These are phyloP conservation scores for Noctua pronuba DNA, from an alignment of 2,888 invertebrate species.

Conservation along the genomic window DNA sequence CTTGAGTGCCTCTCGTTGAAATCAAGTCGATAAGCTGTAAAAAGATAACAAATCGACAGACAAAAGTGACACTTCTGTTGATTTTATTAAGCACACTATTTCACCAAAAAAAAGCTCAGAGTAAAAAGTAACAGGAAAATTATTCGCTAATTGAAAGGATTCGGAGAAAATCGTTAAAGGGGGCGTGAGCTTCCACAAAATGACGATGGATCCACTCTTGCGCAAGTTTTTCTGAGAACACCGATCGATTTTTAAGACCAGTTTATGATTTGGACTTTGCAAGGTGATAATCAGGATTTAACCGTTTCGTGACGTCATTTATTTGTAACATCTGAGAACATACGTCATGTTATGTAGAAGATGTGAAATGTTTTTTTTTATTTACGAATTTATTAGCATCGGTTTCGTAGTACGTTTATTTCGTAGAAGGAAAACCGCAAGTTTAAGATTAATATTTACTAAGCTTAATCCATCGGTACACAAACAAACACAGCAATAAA, in stretches of 20 bases:
- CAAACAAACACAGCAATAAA: not conserved
- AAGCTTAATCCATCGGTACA: not conserved
- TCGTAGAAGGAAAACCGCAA: slow-evolving; percentile 7
- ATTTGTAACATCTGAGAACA: slow-evolving; percentile 4
- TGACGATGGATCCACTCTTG: slow-evolving; percentile 20
- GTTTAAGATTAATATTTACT: not conserved
- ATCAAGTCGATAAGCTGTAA: not conserved
- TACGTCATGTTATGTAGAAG: slow-evolving; percentile 24
- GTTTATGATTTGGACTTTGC: slow-evolving; percentile 33
- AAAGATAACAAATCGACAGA: not conserved
- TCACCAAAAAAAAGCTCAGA: not conserved
- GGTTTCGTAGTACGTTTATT: not conserved
- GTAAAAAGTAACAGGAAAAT: slow-evolving; percentile 50
- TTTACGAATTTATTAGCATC: not conserved
- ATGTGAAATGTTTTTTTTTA: slow-evolving; percentile 13
- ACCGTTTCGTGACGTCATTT: slow-evolving; percentile 30
- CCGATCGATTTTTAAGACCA: slow-evolving; percentile 16
- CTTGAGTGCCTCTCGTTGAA: not conserved
- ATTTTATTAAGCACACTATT: slow-evolving; percentile 4
- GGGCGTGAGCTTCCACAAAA: slow-evolving; percentile 12
- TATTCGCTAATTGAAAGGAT: slow-evolving; percentile 1
- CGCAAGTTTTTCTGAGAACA: slow-evolving; percentile 45
- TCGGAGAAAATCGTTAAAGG: slow-evolving; percentile 28
- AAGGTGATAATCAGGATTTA: slow-evolving; percentile 43
- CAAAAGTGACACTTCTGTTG: slow-evolving; percentile 5